These are phyloP conservation scores for Cinara cedri DNA, from an alignment of 2,888 invertebrate genomes.

Conservation along the genomic window DNA sequence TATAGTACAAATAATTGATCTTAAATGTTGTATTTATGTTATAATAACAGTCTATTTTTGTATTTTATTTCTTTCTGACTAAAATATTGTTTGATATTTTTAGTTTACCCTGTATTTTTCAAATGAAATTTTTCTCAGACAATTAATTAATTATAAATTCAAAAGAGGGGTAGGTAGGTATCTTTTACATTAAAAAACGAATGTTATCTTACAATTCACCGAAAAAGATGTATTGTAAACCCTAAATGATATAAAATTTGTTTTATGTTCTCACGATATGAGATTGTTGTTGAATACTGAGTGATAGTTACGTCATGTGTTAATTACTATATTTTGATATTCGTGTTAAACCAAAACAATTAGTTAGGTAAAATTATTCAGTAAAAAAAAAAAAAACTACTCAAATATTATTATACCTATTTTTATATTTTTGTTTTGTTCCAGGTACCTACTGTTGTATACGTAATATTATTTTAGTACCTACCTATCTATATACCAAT, in stretches of 20 bases:
- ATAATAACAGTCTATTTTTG: not conserved
- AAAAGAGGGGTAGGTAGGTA: not conserved
- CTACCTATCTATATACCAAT: not conserved
- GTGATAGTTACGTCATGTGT: not conserved
- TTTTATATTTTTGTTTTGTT: not conserved
- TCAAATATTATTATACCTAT: no score
- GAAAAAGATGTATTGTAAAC: not conserved
- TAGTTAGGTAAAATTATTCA: no score
- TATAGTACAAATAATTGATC: conserved; percentile 13
- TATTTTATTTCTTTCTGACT: not conserved
- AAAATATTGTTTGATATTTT: no score
- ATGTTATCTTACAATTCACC: not conserved
- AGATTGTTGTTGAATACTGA: not conserved
- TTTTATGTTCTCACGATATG: not conserved
- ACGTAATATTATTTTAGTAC: conserved; percentile 2
- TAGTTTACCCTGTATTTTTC: no score
- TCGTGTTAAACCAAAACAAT: no score
- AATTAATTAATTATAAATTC: not conserved
- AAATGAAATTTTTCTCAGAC: no score
- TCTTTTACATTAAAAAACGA: not conserved
- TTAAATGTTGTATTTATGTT: not conserved
- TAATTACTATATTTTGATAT: conserved; percentile 22
- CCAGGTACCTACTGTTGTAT: conserved; percentile 5
- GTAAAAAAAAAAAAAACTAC: no score
- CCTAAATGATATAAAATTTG: not conserved